Conservation (phyloP, 2,888 invertebrate genomes). For the Oscheius sp. region DNA sequence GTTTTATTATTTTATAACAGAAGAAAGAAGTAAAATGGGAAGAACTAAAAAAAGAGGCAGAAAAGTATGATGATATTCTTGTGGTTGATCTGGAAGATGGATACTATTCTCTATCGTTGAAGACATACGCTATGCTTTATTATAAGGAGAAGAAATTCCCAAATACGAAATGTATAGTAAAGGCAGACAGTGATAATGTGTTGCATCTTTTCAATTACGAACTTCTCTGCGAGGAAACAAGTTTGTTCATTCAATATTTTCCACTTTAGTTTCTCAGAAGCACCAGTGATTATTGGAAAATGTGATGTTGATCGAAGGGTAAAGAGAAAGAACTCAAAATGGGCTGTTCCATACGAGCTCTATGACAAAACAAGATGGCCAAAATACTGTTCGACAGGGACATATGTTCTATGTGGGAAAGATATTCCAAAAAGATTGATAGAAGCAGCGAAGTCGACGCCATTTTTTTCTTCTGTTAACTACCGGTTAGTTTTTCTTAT, state of each 20-base stretch:
- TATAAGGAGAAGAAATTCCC: constrained; percentile 38
- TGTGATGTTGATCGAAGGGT: constrained; percentile 44
- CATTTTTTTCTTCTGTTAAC: constrained; percentile 41
- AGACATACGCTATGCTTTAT: constrained; percentile 47
- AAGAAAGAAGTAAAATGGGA: not conserved
- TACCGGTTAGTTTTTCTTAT: constrained; percentile 33
- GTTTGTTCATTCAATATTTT: constrained; percentile 23
- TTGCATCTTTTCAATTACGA: constrained; percentile 42
- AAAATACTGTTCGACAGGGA: constrained; percentile 48
- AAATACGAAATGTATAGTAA: constrained; percentile 5
- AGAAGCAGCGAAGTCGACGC: constrained; percentile 34
- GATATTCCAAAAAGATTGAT: constrained; percentile 36
- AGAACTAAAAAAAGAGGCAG: constrained; percentile 22
- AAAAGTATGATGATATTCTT: constrained; percentile 39
- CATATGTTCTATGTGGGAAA: constrained; percentile 42
- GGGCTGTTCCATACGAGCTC: constrained; percentile 45
- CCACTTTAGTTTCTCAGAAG: no score
- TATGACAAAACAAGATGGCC: constrained; percentile 38
- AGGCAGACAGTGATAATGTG: constrained; percentile 52
- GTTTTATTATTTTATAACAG: not conserved
- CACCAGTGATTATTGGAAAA: constrained; percentile 43
- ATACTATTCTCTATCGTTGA: constrained; percentile 51
- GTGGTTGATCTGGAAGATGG: constrained; percentile 41
- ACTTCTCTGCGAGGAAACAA: constrained; percentile 46
- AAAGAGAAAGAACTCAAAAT: constrained; percentile 41